phyloP scores from a whole-genome alignment of 1,140 invertebrate species.

The Parapsyche elsis region DNA sequence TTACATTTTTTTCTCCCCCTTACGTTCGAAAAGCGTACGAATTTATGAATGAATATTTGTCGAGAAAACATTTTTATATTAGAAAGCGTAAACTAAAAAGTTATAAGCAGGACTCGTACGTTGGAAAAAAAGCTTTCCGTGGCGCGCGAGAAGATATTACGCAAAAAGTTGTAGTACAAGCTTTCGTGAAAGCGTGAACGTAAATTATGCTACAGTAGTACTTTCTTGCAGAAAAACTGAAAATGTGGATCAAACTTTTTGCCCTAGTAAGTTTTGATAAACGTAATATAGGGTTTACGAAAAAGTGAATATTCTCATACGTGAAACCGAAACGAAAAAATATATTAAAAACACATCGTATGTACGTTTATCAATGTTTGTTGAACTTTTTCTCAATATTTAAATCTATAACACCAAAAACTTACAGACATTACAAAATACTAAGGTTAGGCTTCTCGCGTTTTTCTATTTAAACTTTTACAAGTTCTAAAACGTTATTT shows the following conservation, averaged over 20 bases:
- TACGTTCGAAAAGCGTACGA: no score
- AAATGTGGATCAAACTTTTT: constrained; percentile 29
- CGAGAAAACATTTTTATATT: constrained; percentile 10
- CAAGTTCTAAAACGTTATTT: no score
- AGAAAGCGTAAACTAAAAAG: constrained; percentile 27
- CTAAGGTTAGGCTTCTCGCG: no score
- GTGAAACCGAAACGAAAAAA: not conserved
- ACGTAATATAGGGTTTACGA: not conserved
- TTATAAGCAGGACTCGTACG: constrained; percentile 8
- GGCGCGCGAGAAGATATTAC: constrained; percentile 12
- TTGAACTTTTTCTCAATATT: no score
- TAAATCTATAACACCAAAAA: no score
- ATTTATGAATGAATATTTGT: not conserved
- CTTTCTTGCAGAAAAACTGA: constrained; percentile 17
- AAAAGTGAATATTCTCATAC: constrained; percentile 6
- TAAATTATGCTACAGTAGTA: constrained; percentile 24
- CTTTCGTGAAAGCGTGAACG: constrained; percentile 18
- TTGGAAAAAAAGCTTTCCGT: not conserved
- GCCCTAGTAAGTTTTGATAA: constrained; percentile 24
- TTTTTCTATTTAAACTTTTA: no score
- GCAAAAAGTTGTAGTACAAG: constrained; percentile 14
- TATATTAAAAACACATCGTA: no score
- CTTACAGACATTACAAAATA: no score
- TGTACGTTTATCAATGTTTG: no score
- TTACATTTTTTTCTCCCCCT: not conserved